These are phyloP conservation scores for Sturnus vulgaris DNA, from an alignment of 2,113 vertebrate genomes.

Conservation along the genomic window DNA sequence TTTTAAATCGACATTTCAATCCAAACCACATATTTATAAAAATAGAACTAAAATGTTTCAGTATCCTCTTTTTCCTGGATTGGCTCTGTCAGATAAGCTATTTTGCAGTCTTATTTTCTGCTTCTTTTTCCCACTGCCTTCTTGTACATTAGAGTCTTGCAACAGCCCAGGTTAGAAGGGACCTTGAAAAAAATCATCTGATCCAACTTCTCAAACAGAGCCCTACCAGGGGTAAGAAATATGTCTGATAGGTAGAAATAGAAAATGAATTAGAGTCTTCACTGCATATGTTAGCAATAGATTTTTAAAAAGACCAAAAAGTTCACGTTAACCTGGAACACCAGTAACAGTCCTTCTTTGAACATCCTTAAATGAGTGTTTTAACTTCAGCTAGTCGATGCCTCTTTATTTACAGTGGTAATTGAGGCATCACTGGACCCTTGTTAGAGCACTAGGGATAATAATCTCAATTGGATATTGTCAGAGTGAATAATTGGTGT, in stretches of 20 bases:
- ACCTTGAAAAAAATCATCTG: fast-evolving
- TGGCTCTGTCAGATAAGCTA: not conserved
- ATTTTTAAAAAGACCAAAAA: not conserved
- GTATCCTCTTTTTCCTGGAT: not conserved
- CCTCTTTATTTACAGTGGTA: not conserved
- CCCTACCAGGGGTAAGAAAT: not conserved
- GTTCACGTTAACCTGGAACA: not conserved
- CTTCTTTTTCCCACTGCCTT: not conserved
- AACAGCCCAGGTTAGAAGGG: not conserved
- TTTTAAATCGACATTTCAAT: not conserved
- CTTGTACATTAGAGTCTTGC: not conserved
- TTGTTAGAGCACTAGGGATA: not conserved
- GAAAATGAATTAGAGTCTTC: not conserved
- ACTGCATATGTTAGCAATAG: not conserved
- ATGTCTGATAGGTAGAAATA: not conserved
- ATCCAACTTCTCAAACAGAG: not conserved
- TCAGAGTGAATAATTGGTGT: not conserved
- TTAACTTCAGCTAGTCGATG: not conserved
- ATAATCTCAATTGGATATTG: not conserved
- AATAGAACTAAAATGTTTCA: not conserved
- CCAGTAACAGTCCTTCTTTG: not conserved
- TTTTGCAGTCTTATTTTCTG: not conserved
- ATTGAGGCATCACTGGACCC: not conserved
- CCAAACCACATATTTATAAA: not conserved
- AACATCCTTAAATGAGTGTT: not conserved